A percentile compares a stretch with the other conserved stretches of the same genome.
Conservation (phyloP, 1,140 invertebrate species). For the Lordiphosa stackelbergi region DNA sequence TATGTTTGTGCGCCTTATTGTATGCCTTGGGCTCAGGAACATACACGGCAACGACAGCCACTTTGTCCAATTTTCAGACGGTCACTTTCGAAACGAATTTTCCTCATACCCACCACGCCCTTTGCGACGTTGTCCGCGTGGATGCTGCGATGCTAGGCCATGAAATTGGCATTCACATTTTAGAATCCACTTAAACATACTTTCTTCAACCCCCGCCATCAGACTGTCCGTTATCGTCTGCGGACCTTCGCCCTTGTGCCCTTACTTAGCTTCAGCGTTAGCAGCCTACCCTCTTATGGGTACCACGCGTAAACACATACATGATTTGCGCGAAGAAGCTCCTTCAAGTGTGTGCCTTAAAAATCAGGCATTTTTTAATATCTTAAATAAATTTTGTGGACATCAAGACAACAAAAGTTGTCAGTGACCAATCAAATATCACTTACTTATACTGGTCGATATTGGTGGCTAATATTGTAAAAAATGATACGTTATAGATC, state of each 20-base stretch:
- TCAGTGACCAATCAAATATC: too few relatives aligned
- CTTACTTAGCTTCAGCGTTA: constrained; percentile 6
- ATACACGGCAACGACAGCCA: constrained; percentile 57
- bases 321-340: not conserved
- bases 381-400: too few relatives aligned
- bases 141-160: constrained; percentile 65
- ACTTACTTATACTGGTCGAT: too few relatives aligned
- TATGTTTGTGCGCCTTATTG: constrained; percentile 67
- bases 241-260: constrained; percentile 2
- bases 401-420: too few relatives aligned
- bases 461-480: too few relatives aligned
- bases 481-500: too few relatives aligned
- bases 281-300: not conserved
- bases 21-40: constrained; percentile 63
- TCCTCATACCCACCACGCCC: constrained; percentile 32
- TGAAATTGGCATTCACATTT: constrained; percentile 71
- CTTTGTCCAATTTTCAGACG: constrained; percentile 75
- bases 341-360: too few relatives aligned
- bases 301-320: not conserved
- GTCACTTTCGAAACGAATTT: constrained; percentile 73
- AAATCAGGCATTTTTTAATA: too few relatives aligned
- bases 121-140: constrained; percentile 52
- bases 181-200: constrained; percentile 67
- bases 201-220: constrained; percentile 39
- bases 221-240: constrained; percentile 11